Base-by-base conservation (phyloP, 2,888 invertebrate genomes). In the Lissonota sp. region DNA sequence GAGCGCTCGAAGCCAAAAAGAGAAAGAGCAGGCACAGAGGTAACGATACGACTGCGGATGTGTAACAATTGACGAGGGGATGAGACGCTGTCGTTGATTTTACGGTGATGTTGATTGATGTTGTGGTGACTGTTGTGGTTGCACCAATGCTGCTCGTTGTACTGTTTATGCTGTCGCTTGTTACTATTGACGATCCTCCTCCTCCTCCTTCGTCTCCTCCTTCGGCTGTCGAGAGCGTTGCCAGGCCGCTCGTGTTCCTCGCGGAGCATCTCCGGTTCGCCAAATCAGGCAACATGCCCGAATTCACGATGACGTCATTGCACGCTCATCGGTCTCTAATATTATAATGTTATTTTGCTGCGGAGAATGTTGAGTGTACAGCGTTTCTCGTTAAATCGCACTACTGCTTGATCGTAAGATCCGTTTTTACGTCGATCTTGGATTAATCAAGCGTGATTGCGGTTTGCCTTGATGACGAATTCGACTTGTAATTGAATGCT, bases 281-380 rank as follows among this genome's bases (percentile, higher is more conserved):
- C 79, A 73, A 77, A 64, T 82, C 71, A 78, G 85, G 83, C 84
- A 82, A 85, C 85, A 84, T 85, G 79, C 82, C 85, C 83, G 80
- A 78, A 79, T 83, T 85, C 84, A 85, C 80, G 83, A 85, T 82
- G 74, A 82, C 82, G 82, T 84, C 85, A 84, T 84, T 75, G 80
- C 80, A 78, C 66, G 71, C 46, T 79, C 78, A 78, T 78, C 66
- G 78, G 46, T 74, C 70, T 74, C 77, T 70, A 73, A 80, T 62
- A 14, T 26, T 12, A 51, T 39, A 76, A 73, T 26, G 37, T 37
- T 40, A 51, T 44, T 42, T 44, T 39, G 26, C n/a, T 42, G 5
- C 8, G 46, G 39, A n/a, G n/a, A n/a, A 44, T 62, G 12, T 40
- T 39, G 10, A 46, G 6, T 66, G 37, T 40, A 12, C 71, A 14